Conservation (phyloP, 2,888 invertebrate genomes). For the Alviniconcha strummeri region DNA sequence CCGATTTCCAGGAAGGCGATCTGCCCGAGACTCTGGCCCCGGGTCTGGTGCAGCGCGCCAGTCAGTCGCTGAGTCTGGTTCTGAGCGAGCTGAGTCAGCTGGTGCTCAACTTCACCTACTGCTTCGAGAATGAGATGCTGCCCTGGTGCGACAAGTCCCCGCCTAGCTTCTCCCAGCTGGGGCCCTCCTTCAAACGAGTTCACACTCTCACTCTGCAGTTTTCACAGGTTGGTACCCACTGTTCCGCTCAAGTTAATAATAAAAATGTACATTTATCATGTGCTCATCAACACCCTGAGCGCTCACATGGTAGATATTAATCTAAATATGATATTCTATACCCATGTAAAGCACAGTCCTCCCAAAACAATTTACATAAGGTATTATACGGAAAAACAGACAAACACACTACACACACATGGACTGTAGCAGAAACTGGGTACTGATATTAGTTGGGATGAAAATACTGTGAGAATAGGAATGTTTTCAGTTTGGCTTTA, state of each 20-base stretch:
- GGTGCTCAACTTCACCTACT: slow-evolving; percentile 63
- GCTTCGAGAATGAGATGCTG: slow-evolving; percentile 67
- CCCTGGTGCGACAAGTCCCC: slow-evolving; percentile 67
- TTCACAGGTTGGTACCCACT: slow-evolving; percentile 48
- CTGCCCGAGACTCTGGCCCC: too few species aligned
- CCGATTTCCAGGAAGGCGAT: too few species aligned
- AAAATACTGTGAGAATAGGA: too few species aligned
- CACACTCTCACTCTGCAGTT: slow-evolving; percentile 59
- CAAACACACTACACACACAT: background rate
- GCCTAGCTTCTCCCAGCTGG: slow-evolving; percentile 60
- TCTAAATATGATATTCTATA: background rate
- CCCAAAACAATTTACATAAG: too few species aligned
- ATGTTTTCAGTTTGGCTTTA: background rate
- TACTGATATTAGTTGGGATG: too few species aligned
- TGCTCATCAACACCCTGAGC: too few species aligned
- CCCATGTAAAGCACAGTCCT: too few species aligned
- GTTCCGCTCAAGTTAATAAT: background rate
- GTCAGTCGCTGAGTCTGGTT: slow-evolving; percentile 56
- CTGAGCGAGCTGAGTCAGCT: slow-evolving; percentile 67
- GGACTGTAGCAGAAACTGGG: too few species aligned
- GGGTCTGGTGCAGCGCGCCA: slow-evolving; percentile 43
- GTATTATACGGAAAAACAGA: background rate
- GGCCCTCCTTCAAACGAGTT: slow-evolving; percentile 63
- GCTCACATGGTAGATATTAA: background rate
- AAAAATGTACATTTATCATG: background rate